Evolutionary conservation across 2,888 invertebrate species (phyloP).

Genomic region (Pemphredon lugubris): DNA sequence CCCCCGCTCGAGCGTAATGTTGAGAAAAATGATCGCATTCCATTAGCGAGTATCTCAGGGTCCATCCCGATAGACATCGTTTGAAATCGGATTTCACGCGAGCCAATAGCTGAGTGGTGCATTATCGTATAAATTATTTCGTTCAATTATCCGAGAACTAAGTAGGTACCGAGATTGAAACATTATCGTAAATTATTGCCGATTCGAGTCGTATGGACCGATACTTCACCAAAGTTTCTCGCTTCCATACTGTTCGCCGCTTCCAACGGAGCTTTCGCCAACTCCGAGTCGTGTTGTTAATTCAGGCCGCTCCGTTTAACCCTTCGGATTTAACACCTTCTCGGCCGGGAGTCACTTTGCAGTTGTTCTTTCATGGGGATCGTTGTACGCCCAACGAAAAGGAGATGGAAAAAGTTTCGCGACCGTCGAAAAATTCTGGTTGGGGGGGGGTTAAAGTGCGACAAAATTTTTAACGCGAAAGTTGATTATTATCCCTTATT

Average conservation of each 20-base stretch:
- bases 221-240: constrained; percentile 12
- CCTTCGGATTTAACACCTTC: constrained; percentile 8
- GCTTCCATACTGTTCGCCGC: constrained; percentile 12
- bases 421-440: background rate
- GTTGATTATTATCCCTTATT: too few species aligned
- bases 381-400: background rate
- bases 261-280: constrained; percentile 19
- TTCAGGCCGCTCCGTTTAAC: constrained; percentile 1
- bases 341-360: too few species aligned
- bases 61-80: too few species aligned
- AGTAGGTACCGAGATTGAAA: constrained; percentile 67
- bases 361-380: background rate
- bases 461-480: too few species aligned
- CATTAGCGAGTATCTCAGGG: too few species aligned
- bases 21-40: too few species aligned
- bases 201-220: constrained; percentile 39
- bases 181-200: constrained; percentile 65
- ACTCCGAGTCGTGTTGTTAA: constrained; percentile 35
- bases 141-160: constrained; percentile 65
- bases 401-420: background rate
- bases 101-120: constrained; percentile 54
- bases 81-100: constrained; percentile 31
- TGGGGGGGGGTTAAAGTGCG: too few species aligned
- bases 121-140: constrained; percentile 70
- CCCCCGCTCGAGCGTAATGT: too few species aligned